phyloP scores from a whole-genome alignment of 2,113 vertebrate species.

The Leucopternis melanops region DNA sequence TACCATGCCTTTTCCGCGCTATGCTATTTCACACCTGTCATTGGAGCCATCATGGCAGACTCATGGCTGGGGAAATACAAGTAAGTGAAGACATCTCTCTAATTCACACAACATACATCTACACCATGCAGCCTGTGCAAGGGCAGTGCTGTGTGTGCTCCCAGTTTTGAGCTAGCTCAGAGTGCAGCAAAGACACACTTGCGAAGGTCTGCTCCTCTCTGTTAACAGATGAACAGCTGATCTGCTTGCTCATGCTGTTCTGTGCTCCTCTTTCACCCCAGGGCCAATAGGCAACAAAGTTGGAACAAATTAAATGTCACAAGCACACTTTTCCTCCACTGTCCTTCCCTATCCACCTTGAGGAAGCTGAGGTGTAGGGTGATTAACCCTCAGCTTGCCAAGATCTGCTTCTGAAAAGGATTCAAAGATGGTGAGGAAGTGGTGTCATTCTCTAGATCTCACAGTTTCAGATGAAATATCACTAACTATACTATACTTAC shows the following conservation, averaged over 20 bases:
- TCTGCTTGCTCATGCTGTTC: background rate
- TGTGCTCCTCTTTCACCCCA: background rate
- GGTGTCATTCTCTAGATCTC: background rate
- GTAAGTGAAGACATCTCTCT: conserved; percentile 69
- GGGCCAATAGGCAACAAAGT: background rate
- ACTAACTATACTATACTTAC: background rate
- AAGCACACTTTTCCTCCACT: background rate
- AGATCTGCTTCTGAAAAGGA: background rate
- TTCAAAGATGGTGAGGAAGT: background rate
- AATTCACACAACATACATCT: background rate
- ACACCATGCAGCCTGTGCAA: background rate
- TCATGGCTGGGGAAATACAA: conserved; percentile 96
- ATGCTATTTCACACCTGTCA: conserved; percentile 93
- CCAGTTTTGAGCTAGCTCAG: background rate
- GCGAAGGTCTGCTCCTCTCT: background rate
- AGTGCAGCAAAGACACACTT: background rate
- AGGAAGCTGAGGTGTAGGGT: background rate
- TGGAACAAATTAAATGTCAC: background rate
- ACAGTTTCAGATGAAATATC: background rate
- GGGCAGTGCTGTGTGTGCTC: background rate
- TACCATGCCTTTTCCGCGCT: conserved; percentile 93
- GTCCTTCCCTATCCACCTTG: background rate
- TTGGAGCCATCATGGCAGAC: conserved; percentile 94
- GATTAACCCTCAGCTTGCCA: background rate
- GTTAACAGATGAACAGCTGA: background rate